Evolutionary conservation across 2,797 vertebrate species (phyloP), one percentile per base, ranked within the genome.

Genomic region (Alcedo atthis): DNA sequence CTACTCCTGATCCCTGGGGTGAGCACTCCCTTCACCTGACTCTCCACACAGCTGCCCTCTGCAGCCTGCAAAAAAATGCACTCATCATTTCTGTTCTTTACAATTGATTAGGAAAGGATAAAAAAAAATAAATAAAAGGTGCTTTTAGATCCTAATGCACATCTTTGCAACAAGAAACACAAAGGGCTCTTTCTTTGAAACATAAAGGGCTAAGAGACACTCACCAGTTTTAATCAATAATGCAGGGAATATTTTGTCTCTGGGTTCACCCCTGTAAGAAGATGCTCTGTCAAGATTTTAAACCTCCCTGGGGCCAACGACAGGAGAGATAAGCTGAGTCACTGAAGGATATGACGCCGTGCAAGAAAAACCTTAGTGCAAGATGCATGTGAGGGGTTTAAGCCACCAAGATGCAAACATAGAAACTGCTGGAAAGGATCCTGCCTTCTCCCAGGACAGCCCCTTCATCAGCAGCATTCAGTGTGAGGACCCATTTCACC

Each of bases 381-480:
- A 51, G 57, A 16, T 10, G 43, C 22, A 73, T 20, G 1, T 5
- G 1, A 35, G 32, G 22, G 30, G 17, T 6, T 78, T 69, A 40
- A 70, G 71, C 48, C 51, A 35, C 54, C 24, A 9, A 62, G 43
- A 51, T 1, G 32, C 4, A 75, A 46, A n/a, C 77, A 62, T 1
- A 59, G 68, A 74, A 78, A 5, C n/a, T 30, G 61, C 1, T 0
- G 1, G 87, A 12, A 51, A 64, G 30, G 66, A 85, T 89, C 61
- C 53, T 67, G 81, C 83, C 45, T 35, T 89, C 85, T 64, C 49
- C 51, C 1, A 0, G 37, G 62, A 54, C 42, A 20, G 91, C 89
- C 92, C 48, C 93, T 96, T 95, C 96, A 96, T 96, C 95, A 96
- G 94, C 80, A 53, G 84, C 90, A 96, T 95, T 96, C 96, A 94